Percentiles rank a stretch among this genome's conserved stretches.
phyloP scores from a whole-genome alignment of 2,888 invertebrate species.

The Geotrupes spiniger region DNA sequence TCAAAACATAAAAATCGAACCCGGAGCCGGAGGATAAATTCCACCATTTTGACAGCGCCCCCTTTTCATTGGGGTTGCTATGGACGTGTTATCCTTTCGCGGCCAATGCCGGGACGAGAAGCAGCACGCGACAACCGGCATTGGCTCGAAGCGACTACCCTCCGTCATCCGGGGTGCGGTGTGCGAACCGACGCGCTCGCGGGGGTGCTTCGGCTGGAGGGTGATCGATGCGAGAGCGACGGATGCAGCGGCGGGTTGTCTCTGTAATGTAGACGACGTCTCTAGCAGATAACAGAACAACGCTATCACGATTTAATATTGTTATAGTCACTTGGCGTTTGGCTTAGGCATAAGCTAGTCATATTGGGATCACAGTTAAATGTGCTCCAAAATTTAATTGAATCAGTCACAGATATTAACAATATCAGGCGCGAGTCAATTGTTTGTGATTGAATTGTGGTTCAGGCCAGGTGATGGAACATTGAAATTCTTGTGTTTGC shows the following conservation, averaged over 20 bases:
- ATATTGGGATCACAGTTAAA: constrained; percentile 50
- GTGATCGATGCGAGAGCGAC: no score
- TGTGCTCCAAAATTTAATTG: constrained; percentile 51
- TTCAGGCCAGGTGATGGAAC: constrained; percentile 4
- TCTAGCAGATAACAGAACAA: constrained; percentile 51
- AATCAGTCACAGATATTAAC: constrained; percentile 54
- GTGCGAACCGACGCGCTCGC: constrained; percentile 20
- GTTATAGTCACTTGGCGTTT: constrained; percentile 54
- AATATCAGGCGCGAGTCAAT: constrained; percentile 49
- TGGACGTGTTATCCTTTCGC: constrained; percentile 43
- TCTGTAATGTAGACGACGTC: constrained; percentile 35
- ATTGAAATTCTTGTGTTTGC: constrained; percentile 4
- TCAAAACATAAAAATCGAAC: constrained; percentile 52
- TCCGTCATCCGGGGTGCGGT: constrained; percentile 22
- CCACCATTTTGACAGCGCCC: constrained; percentile 47
- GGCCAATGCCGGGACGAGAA: constrained; percentile 43
- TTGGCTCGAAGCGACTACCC: constrained; percentile 39
- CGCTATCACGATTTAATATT: constrained; percentile 54
- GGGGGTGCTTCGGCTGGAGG: constrained; percentile 15
- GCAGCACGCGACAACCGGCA: constrained; percentile 39
- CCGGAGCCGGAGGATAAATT: constrained; percentile 42
- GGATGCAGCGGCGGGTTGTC: constrained; percentile 19
- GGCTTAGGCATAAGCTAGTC: constrained; percentile 53
- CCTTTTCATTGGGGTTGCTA: constrained; percentile 50
- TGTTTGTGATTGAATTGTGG: constrained; percentile 43